Conservation (phyloP, 2,888 invertebrate species). For the Lasioglossum malachurum region DNA sequence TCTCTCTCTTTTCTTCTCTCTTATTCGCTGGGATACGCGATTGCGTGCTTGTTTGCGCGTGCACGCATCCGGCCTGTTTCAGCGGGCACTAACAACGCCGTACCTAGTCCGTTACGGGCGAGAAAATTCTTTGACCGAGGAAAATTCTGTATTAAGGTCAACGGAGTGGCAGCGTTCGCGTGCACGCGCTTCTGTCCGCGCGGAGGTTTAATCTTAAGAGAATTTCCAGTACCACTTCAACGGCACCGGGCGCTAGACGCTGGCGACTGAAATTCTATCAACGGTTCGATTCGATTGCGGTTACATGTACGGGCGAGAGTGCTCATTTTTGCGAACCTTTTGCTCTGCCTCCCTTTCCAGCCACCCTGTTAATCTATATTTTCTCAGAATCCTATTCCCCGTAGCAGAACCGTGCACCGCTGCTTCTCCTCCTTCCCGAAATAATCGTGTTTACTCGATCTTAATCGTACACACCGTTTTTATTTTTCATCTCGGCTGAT, state of each 20-base stretch:
- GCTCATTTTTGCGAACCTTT: slow-evolving; percentile 8
- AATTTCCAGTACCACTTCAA: slow-evolving; percentile 11
- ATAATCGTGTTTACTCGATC: not conserved
- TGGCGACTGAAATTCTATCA: slow-evolving; percentile 32
- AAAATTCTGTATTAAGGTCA: slow-evolving; percentile 35
- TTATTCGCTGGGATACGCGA: slow-evolving; percentile 29
- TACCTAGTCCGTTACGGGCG: slow-evolving; percentile 1
- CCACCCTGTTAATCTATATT: not conserved
- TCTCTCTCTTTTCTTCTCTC: not conserved
- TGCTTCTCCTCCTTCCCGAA: not conserved
- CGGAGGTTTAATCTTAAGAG: slow-evolving; percentile 1
- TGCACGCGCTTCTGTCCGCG: not conserved
- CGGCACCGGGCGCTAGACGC: not conserved
- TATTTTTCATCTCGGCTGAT: not conserved
- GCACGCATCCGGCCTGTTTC: slow-evolving; percentile 9
- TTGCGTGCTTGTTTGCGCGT: slow-evolving; percentile 32
- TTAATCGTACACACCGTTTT: not conserved
- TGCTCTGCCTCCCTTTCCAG: not conserved
- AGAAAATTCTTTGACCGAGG: slow-evolving; percentile 8
- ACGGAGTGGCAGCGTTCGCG: slow-evolving; percentile 12
- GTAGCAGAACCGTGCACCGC: not conserved
- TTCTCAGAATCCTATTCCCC: not conserved
- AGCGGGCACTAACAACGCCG: slow-evolving; percentile 22
- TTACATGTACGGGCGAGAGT: slow-evolving; percentile 24
- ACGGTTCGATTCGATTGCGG: slow-evolving; percentile 35